phyloP scores from a whole-genome alignment of 2,888 invertebrate species.

The Anodontia alba region DNA sequence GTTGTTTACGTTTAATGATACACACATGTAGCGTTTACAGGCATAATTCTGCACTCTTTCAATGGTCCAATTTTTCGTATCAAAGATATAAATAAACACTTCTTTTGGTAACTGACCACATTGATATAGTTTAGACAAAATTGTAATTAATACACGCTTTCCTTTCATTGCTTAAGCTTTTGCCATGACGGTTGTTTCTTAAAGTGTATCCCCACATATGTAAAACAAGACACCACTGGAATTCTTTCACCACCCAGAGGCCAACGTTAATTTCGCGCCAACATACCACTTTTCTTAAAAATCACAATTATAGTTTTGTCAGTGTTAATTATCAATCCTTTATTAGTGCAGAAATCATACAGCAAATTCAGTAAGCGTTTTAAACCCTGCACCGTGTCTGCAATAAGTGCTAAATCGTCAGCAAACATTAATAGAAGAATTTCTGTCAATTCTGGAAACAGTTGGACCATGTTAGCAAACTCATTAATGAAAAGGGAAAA shows the following conservation, averaged over 20 bases:
- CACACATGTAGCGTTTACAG: neutral
- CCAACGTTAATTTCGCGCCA: neutral
- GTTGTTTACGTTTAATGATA: neutral
- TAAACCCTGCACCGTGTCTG: conserved; percentile 9
- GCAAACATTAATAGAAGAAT: conserved; percentile 15
- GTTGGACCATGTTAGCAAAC: too few species aligned
- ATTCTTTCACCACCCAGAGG: neutral
- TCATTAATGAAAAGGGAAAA: too few species aligned
- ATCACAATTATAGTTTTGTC: conserved; percentile 4
- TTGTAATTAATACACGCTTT: neutral
- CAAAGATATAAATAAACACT: neutral
- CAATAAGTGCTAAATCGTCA: conserved; percentile 10
- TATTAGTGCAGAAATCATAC: neutral
- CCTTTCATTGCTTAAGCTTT: neutral
- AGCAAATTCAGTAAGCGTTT: neutral
- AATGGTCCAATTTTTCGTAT: neutral
- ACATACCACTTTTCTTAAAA: neutral
- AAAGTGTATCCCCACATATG: neutral
- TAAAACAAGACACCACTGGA: neutral
- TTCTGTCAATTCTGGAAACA: too few species aligned
- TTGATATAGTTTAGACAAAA: neutral
- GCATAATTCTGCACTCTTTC: neutral
- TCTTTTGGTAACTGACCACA: neutral
- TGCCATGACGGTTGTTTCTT: neutral
- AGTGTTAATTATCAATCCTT: conserved; percentile 4